Conservation (phyloP, 2,113 vertebrate species). For the human region GRCh38 chr9:21315001-21315500, state of each 20-base stretch:
- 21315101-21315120: rapidly evolving
- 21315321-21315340: not conserved
- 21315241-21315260: not conserved
- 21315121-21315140: not conserved
- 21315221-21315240: not conserved
- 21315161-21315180: not conserved
- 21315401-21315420: no score
- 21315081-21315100: not conserved
- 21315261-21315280: not conserved
- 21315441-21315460: not conserved
- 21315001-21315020: no score
- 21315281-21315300: not conserved
- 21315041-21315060: no score
- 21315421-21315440: not conserved
- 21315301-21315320: not conserved
- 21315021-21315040: no score
- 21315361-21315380: not conserved
- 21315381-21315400: not conserved
- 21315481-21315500: not conserved
- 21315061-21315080: not conserved
- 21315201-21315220: not conserved
- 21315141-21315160: not conserved
- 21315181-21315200: not conserved
- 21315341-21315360: not conserved
- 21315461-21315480: not conserved